phyloP scores from a whole-genome alignment of 1,140 invertebrate genomes.

The Drosophila nannoptera region DNA sequence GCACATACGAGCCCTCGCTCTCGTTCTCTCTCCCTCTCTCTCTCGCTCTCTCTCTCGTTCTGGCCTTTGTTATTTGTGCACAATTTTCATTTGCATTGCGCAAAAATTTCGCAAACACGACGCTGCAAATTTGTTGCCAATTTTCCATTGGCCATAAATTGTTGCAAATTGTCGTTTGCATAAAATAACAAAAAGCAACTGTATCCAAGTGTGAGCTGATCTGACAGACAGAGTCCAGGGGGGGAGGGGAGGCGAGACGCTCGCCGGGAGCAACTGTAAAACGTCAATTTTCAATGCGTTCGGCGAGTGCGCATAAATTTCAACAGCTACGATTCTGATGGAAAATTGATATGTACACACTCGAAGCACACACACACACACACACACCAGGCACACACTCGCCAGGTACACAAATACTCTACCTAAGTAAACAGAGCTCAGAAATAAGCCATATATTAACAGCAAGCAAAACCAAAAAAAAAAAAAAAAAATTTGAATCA shows the following conservation, averaged over 20 bases:
- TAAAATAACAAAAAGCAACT: constrained; percentile 44
- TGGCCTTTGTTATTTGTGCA: constrained; percentile 45
- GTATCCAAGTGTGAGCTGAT: constrained; percentile 25
- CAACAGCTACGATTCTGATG: constrained; percentile 31
- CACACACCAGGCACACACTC: neutral
- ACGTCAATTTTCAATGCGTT: constrained; percentile 54
- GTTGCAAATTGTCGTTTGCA: constrained; percentile 74
- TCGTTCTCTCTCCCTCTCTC: neutral
- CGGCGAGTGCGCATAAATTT: constrained; percentile 60
- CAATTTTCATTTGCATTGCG: constrained; percentile 70
- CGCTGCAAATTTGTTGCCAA: constrained; percentile 52
- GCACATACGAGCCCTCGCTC: constrained; percentile 7
- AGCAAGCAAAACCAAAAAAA: neutral
- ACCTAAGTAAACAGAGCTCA: constrained; percentile 3
- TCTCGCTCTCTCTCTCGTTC: neutral
- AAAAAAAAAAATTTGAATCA: neutral
- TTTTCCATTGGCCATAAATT: constrained; percentile 65
- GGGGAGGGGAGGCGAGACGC: constrained; percentile 11
- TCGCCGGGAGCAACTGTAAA: constrained; percentile 23
- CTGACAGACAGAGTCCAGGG: constrained; percentile 18
- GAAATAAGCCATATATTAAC: neutral
- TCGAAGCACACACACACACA: neutral
- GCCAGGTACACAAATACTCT: constrained; percentile 12
- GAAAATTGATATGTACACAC: constrained; percentile 47
- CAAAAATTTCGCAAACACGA: constrained; percentile 55